These are phyloP conservation scores for Corythaeola cristata DNA, from an alignment of 2,113 vertebrate genomes.

Conservation along the genomic window DNA sequence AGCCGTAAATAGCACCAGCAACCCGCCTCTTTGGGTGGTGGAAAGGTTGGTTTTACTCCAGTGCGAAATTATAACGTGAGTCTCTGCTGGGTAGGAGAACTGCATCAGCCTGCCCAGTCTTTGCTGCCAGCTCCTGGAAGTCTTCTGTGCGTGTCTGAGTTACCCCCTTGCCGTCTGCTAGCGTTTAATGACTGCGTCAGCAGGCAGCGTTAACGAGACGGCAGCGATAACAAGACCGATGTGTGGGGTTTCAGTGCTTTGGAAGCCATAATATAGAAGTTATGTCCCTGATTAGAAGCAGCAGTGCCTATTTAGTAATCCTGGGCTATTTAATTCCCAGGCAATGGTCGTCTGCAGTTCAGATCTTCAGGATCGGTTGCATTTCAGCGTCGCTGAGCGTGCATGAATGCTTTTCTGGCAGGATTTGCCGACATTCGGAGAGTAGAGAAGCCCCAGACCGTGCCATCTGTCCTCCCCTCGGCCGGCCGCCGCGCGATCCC, in stretches of 20 bases:
- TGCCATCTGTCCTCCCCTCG: not conserved
- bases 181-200: not conserved
- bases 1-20: slow-evolving; percentile 23
- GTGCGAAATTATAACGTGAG: accelerated
- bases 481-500: accelerated
- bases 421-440: not conserved
- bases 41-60: not conserved
- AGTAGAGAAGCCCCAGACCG: not conserved
- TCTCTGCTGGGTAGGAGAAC: accelerated
- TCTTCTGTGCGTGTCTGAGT: not conserved
- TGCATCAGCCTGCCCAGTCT: not conserved
- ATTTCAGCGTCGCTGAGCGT: not conserved
- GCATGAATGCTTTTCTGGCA: not conserved
- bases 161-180: not conserved
- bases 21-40: not conserved
- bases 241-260: not conserved
- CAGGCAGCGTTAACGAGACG: not conserved
- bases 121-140: not conserved
- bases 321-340: not conserved
- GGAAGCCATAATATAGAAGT: not conserved
- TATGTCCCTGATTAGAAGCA: not conserved
- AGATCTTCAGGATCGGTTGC: not conserved
- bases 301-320: not conserved
- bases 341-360: not conserved
- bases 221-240: not conserved